phyloP scores from a whole-genome alignment of 2,797 vertebrate genomes.

The Valencia hispanica region DNA sequence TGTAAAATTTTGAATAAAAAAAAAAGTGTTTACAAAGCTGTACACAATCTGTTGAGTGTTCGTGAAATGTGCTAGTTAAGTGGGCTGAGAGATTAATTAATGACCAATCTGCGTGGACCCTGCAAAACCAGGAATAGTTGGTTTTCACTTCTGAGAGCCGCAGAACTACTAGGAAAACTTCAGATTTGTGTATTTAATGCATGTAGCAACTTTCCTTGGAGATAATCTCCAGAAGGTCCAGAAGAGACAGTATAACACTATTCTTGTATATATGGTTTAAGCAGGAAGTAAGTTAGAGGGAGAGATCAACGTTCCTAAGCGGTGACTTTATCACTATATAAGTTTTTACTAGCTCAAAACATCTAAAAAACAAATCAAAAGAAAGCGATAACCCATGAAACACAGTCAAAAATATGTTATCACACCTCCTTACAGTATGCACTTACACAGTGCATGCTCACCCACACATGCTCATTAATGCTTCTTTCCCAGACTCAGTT shows the following conservation, averaged over 20 bases:
- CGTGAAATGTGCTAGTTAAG: background rate
- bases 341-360: background rate
- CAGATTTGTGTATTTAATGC: background rate
- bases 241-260: background rate
- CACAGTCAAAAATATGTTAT: background rate
- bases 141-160: background rate
- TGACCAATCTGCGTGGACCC: background rate
- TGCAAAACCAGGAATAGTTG: background rate
- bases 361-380: background rate
- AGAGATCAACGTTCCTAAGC: background rate
- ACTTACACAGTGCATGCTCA: background rate
- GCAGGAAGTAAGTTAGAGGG: background rate
- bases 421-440: slow-evolving; percentile 8
- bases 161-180: background rate
- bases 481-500: background rate
- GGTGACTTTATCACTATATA: background rate
- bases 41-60: background rate
- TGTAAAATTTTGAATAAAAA: background rate
- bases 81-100: background rate
- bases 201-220: background rate
- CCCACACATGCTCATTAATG: slow-evolving; percentile 1
- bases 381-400: background rate
- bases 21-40: background rate
- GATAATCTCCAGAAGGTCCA: background rate
- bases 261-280: too few relatives aligned